Base-by-base conservation (phyloP, 2,113 vertebrate genomes). In the Psittacula cyanocephala region DNA sequence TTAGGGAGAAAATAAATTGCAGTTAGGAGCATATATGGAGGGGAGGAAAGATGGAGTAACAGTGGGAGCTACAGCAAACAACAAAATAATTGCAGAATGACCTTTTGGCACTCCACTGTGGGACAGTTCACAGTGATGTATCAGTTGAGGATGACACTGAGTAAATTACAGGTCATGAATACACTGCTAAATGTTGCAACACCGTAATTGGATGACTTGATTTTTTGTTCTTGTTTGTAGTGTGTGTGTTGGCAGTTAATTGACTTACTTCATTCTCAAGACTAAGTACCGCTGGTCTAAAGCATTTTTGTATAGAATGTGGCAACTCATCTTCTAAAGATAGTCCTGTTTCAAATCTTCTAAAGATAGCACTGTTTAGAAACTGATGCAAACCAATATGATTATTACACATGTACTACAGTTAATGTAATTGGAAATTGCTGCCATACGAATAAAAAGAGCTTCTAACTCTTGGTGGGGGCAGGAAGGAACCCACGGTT, bases 11-110 rank as follows among this genome's bases (percentile, higher is more conserved):
- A 86, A 82, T 29, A 83, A 63, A 81, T 28, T 41, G 11, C 57
- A 49, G 9, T 24, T 15, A 4, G 62, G 46, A 80, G 19, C 63
- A 47, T 3, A 4, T 55, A 14, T 31, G 70, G 69, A 64, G 31
- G 14, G 57, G 35, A 78, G n/a, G n/a, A 28, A 89, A 52, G 50
- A 29, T 37, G 20, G 37, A 72, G 25, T 86, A 91, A 71, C n/a
- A 83, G 76, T 29, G 27, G 44, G 80, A 79, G 72, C 31, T 87
- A 41, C 57, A 79, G n/a, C 52, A 92, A 93, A 74, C 50, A 88
- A 69, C 19, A 50, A 50, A 91, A 85, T 89, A 91, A 89, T 89
- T 94, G 46, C 62, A 92, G 67, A 74, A 60, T 90, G 63, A 90
- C 80, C 74, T 90, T 79, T 72, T 88, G 82, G 41, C 70, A 46